Base-by-base conservation (phyloP, 1,140 invertebrate species). In the Drosophila pruinosa region DNA sequence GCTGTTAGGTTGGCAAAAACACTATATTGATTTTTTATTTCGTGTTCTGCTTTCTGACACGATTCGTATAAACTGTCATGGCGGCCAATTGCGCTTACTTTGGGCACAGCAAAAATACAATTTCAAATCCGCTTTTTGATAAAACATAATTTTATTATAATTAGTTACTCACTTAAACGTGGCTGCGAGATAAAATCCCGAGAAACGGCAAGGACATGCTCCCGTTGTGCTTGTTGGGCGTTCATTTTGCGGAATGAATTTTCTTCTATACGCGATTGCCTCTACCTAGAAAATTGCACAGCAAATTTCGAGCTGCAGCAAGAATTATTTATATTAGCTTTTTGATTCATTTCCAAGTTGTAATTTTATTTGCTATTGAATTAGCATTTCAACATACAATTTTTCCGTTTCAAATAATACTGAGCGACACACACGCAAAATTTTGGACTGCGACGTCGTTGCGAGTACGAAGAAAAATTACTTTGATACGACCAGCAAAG, bases 171-270 rank as follows among this genome's bases (percentile, higher is more conserved):
- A 99, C 98, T 98, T 72, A 99, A 93, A 91, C 98, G 95, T 45
- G 99, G 98, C 91, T 99, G 98, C 45, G 98, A 98, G 85, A 99
- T 96, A 92, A 99, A 99, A 93, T 99, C 97, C 88, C 99, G 93
- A 59, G 97, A 97, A 47, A 99, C 96, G 58, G 98, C 98, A 88
- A 99, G 93, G 91, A 96, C 94, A 93, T 98, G 97, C 90, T 98
- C 96, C 91, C 93, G 93, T 58, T 86, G 82, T 54, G 95, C 95
- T 92, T 95, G 91, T 17, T 74, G 63, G 72, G 89, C 69, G 70
- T 88, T 88, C 82, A 88, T 88, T 78, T 78, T 88, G 58, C 53
- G 48, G 36, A 62, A 52, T 61, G 77, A 50, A 39, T 79, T 69
- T 83, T 77, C 43, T 82, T 83, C 64, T 80, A 56, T 72, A 72